Percentiles rank a stretch among this genome's conserved stretches.
Evolutionary conservation across 2,113 vertebrate genomes (phyloP).

Genomic region (Chinchilla lanigera): DNA sequence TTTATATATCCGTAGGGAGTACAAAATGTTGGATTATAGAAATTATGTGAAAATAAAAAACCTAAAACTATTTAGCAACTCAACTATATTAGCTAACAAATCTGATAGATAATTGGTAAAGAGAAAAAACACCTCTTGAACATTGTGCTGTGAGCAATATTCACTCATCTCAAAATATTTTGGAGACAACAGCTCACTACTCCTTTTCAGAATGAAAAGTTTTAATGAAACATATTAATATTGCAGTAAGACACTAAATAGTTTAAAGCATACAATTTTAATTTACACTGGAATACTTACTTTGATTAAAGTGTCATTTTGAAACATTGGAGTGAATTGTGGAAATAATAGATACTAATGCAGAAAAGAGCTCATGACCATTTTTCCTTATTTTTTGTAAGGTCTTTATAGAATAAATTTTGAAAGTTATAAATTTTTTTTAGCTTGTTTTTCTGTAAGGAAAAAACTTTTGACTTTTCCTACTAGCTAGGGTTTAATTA

Average conservation of each 20-base stretch:
- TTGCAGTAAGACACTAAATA: conserved; percentile 15
- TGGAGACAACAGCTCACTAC: background rate
- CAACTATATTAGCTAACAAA: background rate
- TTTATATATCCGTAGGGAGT: background rate
- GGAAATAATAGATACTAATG: conserved; percentile 47
- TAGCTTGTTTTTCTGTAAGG: background rate
- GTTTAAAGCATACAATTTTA: conserved; percentile 46
- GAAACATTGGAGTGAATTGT: conserved; percentile 57
- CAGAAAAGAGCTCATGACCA: background rate
- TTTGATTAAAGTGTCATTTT: conserved; percentile 46
- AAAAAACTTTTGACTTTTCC: background rate
- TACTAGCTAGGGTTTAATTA: background rate
- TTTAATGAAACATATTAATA: conserved; percentile 51
- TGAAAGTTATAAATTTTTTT: conserved; percentile 8
- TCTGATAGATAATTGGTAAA: background rate
- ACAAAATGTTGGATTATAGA: background rate
- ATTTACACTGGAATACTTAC: conserved; percentile 32
- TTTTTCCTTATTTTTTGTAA: conserved; percentile 29
- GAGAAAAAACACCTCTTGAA: background rate
- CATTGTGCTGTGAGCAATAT: conserved; percentile 29
- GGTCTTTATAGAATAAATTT: background rate
- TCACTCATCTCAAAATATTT: background rate
- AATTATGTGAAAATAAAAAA: conserved; percentile 29
- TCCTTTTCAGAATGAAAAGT: conserved; percentile 45
- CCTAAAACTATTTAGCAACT: background rate